Percentiles rank a stretch among this genome's conserved stretches.
These are phyloP conservation scores for Sinotaia quadrata DNA, from an alignment of 2,888 invertebrate genomes.

Conservation along the genomic window DNA sequence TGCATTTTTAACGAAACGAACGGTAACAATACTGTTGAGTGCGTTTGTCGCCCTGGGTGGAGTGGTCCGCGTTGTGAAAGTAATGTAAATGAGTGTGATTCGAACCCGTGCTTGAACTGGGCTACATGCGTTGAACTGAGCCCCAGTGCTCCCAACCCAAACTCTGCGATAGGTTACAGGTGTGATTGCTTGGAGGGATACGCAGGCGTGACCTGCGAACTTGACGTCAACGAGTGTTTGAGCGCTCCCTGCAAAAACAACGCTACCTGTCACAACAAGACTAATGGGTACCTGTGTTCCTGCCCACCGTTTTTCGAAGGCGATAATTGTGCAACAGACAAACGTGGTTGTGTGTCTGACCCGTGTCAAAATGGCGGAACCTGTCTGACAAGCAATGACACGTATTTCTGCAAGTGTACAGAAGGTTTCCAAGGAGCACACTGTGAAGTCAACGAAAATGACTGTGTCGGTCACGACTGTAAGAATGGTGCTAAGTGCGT, in stretches of 20 bases:
- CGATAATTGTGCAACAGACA: constrained; percentile 34
- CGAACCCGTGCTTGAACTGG: constrained; percentile 27
- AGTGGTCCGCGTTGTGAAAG: constrained; percentile 55
- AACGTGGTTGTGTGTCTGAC: constrained; percentile 72
- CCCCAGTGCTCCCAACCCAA: neutral
- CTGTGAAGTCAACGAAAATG: constrained; percentile 62
- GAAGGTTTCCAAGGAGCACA: constrained; percentile 71
- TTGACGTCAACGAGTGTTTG: constrained; percentile 88
- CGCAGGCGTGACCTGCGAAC: constrained; percentile 40
- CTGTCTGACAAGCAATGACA: constrained; percentile 53
- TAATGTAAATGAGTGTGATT: constrained; percentile 35
- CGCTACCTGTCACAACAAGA: constrained; percentile 26
- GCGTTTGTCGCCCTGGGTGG: constrained; percentile 74
- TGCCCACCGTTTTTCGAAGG: constrained; percentile 46
- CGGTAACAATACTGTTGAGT: constrained; percentile 91
- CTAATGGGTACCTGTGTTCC: constrained; percentile 37
- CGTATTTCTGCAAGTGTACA: constrained; percentile 69
- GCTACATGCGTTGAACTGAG: constrained; percentile 24
- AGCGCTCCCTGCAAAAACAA: constrained; percentile 42
- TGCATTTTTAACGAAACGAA: constrained; percentile 74
- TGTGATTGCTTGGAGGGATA: constrained; percentile 51
- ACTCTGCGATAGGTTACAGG: constrained; percentile 32
- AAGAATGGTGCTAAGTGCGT: constrained; percentile 49
- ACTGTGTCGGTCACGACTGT: constrained; percentile 50
- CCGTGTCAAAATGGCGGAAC: constrained; percentile 48